phyloP scores from a whole-genome alignment of 2,888 invertebrate species.

The Erebia ligea region DNA sequence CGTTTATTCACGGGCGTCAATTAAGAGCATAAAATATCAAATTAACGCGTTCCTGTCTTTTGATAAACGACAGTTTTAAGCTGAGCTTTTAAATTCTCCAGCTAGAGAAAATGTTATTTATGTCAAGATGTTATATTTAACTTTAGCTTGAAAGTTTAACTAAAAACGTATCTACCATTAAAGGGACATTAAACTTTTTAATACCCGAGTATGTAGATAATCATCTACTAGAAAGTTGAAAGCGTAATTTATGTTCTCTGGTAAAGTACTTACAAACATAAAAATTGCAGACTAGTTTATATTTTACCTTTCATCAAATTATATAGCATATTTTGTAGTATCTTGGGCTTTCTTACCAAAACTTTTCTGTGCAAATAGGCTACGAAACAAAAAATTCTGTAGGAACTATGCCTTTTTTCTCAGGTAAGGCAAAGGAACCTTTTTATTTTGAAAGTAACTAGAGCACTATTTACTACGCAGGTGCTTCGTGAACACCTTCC shows the following conservation, averaged over 20 bases:
- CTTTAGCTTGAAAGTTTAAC: neutral
- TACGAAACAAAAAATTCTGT: no score
- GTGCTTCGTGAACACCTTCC: no score
- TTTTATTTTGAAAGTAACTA: no score
- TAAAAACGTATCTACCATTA: conserved; percentile 14
- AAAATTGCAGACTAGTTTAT: neutral
- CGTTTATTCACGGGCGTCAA: conserved; percentile 2
- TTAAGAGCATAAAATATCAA: conserved; percentile 7
- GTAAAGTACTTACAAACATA: no score
- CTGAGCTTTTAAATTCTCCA: conserved; percentile 3
- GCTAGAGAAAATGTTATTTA: conserved; percentile 7
- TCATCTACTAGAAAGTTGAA: conserved; percentile 1
- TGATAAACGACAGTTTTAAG: conserved; percentile 8
- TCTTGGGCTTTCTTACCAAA: no score
- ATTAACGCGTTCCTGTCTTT: neutral
- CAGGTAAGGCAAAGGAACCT: no score
- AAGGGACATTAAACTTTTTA: conserved; percentile 10
- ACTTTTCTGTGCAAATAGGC: no score
- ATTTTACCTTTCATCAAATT: neutral
- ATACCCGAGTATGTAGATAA: neutral
- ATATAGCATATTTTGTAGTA: no score
- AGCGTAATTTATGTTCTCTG: neutral
- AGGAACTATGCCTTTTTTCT: no score
- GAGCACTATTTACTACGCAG: no score
- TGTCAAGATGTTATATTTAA: conserved; percentile 11